Conservation (phyloP, 1,140 invertebrate species). For the Trichonephila inaurata region DNA sequence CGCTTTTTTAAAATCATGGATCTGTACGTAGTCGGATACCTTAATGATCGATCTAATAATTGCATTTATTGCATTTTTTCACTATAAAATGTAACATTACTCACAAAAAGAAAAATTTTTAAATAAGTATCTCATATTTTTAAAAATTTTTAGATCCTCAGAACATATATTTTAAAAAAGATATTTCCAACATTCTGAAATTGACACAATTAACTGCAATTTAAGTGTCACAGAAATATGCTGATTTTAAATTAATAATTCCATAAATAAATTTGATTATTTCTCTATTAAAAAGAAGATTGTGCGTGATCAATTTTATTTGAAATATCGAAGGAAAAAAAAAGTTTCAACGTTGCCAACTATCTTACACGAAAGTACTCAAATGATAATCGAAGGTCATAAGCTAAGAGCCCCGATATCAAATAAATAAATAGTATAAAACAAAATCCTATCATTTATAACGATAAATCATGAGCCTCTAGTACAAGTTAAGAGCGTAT, state of each 20-base stretch:
- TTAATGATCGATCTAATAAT: too few species aligned
- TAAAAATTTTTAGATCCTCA: too few species aligned
- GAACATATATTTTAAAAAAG: too few species aligned
- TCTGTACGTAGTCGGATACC: too few species aligned
- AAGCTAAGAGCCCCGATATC: conserved; percentile 1
- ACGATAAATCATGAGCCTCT: conserved; percentile 28
- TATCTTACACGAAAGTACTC: background rate
- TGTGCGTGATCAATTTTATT: background rate
- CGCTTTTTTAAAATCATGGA: too few species aligned
- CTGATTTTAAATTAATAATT: background rate
- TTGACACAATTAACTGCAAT: too few species aligned
- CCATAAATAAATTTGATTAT: background rate
- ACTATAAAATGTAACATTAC: too few species aligned
- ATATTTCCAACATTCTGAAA: too few species aligned
- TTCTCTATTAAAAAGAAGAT: background rate
- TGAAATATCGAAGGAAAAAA: background rate
- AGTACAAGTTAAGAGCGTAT: background rate
- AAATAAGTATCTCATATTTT: too few species aligned
- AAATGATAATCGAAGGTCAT: background rate
- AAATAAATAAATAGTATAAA: conserved; percentile 36
- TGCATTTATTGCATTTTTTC: too few species aligned
- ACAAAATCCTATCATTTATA: conserved; percentile 46
- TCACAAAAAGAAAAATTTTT: too few species aligned
- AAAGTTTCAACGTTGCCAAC: background rate
- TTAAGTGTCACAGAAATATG: too few species aligned